Conservation (phyloP, 2,888 invertebrate species). For the Thalpophila matura region DNA sequence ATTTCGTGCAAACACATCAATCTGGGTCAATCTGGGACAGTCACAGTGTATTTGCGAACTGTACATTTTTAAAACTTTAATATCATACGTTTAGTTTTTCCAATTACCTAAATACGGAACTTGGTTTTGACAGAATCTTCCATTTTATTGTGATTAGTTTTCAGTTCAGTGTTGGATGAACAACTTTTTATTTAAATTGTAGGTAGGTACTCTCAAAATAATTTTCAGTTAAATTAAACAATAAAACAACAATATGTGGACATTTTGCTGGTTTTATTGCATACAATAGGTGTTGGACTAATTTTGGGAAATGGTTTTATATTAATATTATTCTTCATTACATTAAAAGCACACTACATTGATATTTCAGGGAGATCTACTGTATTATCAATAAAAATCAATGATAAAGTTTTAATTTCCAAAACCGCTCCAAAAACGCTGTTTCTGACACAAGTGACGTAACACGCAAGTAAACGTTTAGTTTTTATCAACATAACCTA, state of each 20-base stretch:
- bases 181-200: not conserved
- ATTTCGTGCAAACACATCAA: constrained; percentile 81
- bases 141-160: constrained; percentile 26
- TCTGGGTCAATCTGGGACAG: constrained; percentile 76
- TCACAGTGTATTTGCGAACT: constrained; percentile 66
- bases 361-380: too few relatives aligned
- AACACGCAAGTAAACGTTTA: too few relatives aligned
- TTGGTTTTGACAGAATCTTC: not conserved
- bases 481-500: too few relatives aligned
- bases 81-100: constrained; percentile 22
- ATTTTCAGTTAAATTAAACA: constrained; percentile 3
- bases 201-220: constrained; percentile 5
- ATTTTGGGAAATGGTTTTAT: too few relatives aligned
- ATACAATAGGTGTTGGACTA: too few relatives aligned
- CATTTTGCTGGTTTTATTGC: too few relatives aligned
- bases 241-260: not conserved
- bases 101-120: constrained; percentile 8
- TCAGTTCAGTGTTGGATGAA: not conserved
- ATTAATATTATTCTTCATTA: too few relatives aligned
- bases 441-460: too few relatives aligned
- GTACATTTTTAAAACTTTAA: constrained; percentile 50
- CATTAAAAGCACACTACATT: too few relatives aligned
- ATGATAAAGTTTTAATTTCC: too few relatives aligned
- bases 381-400: too few relatives aligned
- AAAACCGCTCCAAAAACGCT: too few relatives aligned